Conservation (phyloP, 1,140 invertebrate genomes). For the Drosophila takahashii region DNA sequence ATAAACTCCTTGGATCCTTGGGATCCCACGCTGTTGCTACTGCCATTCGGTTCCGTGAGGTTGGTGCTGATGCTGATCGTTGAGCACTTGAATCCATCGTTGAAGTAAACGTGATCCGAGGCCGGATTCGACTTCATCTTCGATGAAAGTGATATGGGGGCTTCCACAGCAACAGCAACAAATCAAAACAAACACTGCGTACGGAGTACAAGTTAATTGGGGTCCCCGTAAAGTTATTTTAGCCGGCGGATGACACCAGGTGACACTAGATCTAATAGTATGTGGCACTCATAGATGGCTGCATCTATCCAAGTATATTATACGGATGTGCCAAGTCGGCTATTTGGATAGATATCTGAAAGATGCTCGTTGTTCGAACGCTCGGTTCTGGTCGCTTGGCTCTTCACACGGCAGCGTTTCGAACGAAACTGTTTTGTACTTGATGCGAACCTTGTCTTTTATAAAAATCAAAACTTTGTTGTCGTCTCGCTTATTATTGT, state of each 20-base stretch:
- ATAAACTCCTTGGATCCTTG: conserved; percentile 79
- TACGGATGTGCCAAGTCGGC: not conserved
- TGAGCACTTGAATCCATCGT: conserved; percentile 80
- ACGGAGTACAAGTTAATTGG: conserved; percentile 11
- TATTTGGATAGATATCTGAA: conserved; percentile 15
- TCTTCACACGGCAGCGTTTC: conserved; percentile 64
- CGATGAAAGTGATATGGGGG: not conserved
- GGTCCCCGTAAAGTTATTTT: not conserved
- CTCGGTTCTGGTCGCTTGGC: conserved; percentile 26
- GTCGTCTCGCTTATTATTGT: conserved; percentile 33
- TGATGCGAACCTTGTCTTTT: conserved; percentile 76
- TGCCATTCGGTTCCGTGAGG: conserved; percentile 49
- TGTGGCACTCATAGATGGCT: conserved; percentile 2
- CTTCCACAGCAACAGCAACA: not conserved
- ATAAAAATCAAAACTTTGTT: conserved; percentile 72
- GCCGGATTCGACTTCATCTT: conserved; percentile 77
- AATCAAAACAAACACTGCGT: conserved; percentile 21
- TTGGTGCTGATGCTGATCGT: conserved; percentile 74
- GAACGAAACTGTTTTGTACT: conserved; percentile 76
- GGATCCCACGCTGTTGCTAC: conserved; percentile 40
- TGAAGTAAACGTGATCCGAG: conserved; percentile 78
- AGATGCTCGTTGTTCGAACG: conserved; percentile 10
- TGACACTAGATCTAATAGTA: conserved; percentile 12
- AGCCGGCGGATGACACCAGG: not conserved
- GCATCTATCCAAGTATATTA: conserved; percentile 5